These are phyloP conservation scores for Drosophila micromelanica DNA, from an alignment of 1,140 invertebrate genomes.

Conservation along the genomic window DNA sequence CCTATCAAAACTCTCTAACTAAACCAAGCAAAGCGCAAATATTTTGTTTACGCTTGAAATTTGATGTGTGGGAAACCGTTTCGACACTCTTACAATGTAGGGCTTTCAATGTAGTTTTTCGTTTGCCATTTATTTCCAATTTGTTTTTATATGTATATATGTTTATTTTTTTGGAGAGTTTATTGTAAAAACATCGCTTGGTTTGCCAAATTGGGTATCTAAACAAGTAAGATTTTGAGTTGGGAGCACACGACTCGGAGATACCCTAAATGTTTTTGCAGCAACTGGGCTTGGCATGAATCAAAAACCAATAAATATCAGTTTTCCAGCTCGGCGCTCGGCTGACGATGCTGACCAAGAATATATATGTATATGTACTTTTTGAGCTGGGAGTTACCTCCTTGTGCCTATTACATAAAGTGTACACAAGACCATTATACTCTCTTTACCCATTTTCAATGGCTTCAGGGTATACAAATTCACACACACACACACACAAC, in stretches of 20 bases:
- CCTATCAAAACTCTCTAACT: conserved; percentile 15
- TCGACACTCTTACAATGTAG: background rate
- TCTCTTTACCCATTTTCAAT: too few relatives aligned
- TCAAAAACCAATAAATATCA: too few relatives aligned
- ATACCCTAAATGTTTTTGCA: too few relatives aligned
- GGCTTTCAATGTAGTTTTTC: conserved; percentile 6
- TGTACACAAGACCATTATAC: too few relatives aligned
- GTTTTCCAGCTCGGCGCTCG: too few relatives aligned
- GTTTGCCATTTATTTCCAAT: conserved; percentile 4
- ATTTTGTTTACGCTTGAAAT: conserved; percentile 32
- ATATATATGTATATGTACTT: too few relatives aligned
- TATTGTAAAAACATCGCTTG: conserved; percentile 44
- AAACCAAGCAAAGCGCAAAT: conserved; percentile 18
- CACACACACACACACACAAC: background rate
- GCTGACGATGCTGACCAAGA: too few relatives aligned
- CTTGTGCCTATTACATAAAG: too few relatives aligned
- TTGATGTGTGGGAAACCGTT: conserved; percentile 10
- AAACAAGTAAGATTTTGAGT: background rate
- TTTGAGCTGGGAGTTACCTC: too few relatives aligned
- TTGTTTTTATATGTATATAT: background rate
- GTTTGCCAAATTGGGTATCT: conserved; percentile 35
- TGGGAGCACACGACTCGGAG: too few relatives aligned
- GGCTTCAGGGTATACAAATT: background rate
- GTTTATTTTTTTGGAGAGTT: conserved; percentile 15
- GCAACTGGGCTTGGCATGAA: too few relatives aligned